These are phyloP conservation scores for Lasioglossum pauxillum DNA, from an alignment of 2,888 invertebrate species.

Conservation along the genomic window DNA sequence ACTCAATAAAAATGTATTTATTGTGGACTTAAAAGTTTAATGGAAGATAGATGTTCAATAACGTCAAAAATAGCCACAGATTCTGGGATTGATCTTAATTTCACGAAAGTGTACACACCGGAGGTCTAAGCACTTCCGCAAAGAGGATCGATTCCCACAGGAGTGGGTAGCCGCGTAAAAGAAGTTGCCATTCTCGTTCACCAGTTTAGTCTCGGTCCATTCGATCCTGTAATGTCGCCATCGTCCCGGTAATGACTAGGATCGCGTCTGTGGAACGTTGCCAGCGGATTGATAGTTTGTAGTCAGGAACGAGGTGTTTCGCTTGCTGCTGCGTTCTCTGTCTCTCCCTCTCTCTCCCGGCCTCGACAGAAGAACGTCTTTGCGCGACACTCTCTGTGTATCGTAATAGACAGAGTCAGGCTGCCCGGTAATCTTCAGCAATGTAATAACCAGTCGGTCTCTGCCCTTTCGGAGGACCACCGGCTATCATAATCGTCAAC, in stretches of 20 bases:
- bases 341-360: constrained; percentile 39
- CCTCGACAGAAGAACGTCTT: constrained; percentile 16
- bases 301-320: constrained; percentile 29
- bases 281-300: constrained; percentile 50
- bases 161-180: constrained; percentile 35
- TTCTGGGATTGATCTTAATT: background rate
- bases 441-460: constrained; percentile 42
- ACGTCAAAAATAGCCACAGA: too few species aligned
- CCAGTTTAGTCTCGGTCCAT: constrained; percentile 50
- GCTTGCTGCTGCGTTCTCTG: background rate
- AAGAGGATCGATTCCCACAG: background rate
- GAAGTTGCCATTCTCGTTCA: constrained; percentile 44
- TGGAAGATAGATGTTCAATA: too few species aligned
- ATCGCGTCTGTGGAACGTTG: constrained; percentile 32
- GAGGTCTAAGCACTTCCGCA: background rate
- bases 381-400: constrained; percentile 42
- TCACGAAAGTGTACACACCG: background rate
- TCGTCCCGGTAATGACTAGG: constrained; percentile 56
- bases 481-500: constrained; percentile 14
- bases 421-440: constrained; percentile 32
- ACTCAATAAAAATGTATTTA: too few species aligned
- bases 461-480: constrained; percentile 45
- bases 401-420: constrained; percentile 30
- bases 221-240: constrained; percentile 55
- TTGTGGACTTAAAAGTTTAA: too few species aligned